Conservation (phyloP, 2,797 vertebrate genomes). For the Sardinella longiceps region DNA sequence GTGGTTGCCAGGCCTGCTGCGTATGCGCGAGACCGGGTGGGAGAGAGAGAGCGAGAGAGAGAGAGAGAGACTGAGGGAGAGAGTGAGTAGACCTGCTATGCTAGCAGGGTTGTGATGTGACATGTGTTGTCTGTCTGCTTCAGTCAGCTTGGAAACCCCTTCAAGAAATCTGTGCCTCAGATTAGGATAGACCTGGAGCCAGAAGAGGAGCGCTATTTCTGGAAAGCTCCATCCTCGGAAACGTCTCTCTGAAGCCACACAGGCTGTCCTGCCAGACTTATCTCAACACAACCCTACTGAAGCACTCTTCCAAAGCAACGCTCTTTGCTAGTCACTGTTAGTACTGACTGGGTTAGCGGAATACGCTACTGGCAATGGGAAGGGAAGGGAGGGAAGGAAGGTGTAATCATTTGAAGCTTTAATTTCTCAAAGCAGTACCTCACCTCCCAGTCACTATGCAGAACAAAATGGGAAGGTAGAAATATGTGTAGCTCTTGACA, state of each 20-base stretch:
- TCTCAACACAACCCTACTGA: slow-evolving; percentile 24
- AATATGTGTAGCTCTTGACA: not conserved
- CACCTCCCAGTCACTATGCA: not conserved
- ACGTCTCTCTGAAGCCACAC: slow-evolving; percentile 77
- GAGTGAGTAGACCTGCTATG: not conserved
- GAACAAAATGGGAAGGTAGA: not conserved
- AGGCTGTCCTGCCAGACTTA: not conserved
- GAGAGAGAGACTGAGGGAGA: not conserved
- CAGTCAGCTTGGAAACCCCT: slow-evolving; percentile 82
- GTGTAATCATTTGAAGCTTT: slow-evolving; percentile 5
- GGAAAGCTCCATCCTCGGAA: slow-evolving; percentile 84
- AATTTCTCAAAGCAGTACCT: not conserved
- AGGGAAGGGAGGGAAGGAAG: not conserved
- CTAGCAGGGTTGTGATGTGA: not conserved
- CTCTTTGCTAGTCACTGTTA: slow-evolving; percentile 38
- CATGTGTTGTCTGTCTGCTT: slow-evolving; percentile 1
- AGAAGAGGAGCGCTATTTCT: slow-evolving; percentile 77
- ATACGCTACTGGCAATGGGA: not conserved
- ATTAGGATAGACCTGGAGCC: slow-evolving; percentile 82
- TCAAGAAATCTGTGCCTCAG: slow-evolving; percentile 82
- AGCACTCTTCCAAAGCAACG: slow-evolving; percentile 15
- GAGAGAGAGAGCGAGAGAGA: not conserved
- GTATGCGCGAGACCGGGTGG: not conserved
- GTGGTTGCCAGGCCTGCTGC: not conserved
- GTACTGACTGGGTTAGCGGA: not conserved